These are phyloP conservation scores for Mnemiopsis leidyi DNA, from an alignment of 37 sponge, comb jelly and placozoan genomes.

Conservation along the genomic window DNA sequence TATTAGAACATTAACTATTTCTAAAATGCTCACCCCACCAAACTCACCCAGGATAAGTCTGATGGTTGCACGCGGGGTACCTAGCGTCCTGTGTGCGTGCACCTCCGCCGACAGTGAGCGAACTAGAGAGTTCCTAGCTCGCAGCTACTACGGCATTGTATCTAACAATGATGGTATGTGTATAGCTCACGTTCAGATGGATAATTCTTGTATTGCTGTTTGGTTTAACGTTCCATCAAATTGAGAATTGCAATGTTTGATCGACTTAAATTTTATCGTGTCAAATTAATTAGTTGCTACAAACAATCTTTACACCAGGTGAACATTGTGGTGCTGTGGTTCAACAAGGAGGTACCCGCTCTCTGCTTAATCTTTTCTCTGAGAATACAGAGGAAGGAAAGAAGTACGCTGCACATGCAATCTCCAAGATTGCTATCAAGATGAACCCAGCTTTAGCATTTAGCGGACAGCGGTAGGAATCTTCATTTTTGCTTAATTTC, in stretches of 20 bases:
- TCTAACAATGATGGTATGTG: constrained; percentile 1
- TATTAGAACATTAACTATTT: no score
- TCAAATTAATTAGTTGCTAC: no score
- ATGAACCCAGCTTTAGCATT: constrained; percentile 62
- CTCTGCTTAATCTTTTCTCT: constrained; percentile 48
- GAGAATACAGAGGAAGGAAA: constrained; percentile 54
- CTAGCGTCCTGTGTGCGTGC: background rate
- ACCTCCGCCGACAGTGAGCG: constrained; percentile 2
- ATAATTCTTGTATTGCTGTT: no score
- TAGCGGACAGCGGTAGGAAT: constrained; percentile 41
- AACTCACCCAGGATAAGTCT: background rate
- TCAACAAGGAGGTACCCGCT: constrained; percentile 22
- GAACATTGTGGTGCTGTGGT: constrained; percentile 42
- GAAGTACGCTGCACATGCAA: constrained; percentile 3
- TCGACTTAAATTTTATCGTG: no score
- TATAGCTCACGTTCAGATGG: background rate
- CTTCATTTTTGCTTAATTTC: no score
- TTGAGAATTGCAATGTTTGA: no score
- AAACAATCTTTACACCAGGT: no score
- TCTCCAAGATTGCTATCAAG: constrained; percentile 57
- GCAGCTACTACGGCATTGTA: background rate
- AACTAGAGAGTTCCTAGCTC: constrained; percentile 5
- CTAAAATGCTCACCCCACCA: no score
- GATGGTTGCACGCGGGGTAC: background rate
- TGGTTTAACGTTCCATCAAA: no score